These are phyloP conservation scores for Druon quercuslanigerum DNA, from an alignment of 1,140 invertebrate species.

Conservation along the genomic window DNA sequence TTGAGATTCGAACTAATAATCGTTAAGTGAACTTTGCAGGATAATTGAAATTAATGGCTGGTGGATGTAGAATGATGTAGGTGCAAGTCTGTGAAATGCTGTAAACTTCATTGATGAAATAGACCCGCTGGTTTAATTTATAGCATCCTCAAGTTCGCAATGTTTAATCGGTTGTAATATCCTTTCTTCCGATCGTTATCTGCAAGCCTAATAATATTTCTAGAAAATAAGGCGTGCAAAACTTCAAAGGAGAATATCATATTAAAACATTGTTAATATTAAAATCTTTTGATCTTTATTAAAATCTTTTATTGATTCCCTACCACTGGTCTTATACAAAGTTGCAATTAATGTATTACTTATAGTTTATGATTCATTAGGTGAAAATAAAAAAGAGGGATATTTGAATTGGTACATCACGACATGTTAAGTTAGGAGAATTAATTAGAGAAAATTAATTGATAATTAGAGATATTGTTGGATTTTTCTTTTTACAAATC, in stretches of 20 bases:
- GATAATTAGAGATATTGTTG: no score
- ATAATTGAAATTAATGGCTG: constrained; percentile 4
- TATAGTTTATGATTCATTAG: no score
- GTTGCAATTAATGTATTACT: no score
- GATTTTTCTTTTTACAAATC: no score
- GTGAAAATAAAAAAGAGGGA: no score
- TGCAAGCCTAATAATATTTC: constrained; percentile 8
- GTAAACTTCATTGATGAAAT: constrained; percentile 22
- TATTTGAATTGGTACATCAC: no score
- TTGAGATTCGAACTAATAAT: not conserved
- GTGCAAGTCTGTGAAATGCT: not conserved
- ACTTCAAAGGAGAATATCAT: not conserved
- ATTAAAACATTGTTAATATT: no score
- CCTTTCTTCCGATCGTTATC: constrained; percentile 19
- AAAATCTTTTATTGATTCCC: no score
- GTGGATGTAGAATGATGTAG: constrained; percentile 7
- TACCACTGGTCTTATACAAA: no score
- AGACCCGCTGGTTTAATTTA: constrained; percentile 12
- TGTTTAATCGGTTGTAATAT: constrained; percentile 15
- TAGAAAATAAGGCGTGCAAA: not conserved
- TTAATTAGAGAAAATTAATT: no score
- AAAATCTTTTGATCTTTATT: no score
- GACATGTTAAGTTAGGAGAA: no score
- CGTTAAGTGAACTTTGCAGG: not conserved
- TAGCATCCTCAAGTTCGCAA: constrained; percentile 16